Evolutionary conservation across 1,140 invertebrate genomes (phyloP).

Genomic region (Ips nitidus): DNA sequence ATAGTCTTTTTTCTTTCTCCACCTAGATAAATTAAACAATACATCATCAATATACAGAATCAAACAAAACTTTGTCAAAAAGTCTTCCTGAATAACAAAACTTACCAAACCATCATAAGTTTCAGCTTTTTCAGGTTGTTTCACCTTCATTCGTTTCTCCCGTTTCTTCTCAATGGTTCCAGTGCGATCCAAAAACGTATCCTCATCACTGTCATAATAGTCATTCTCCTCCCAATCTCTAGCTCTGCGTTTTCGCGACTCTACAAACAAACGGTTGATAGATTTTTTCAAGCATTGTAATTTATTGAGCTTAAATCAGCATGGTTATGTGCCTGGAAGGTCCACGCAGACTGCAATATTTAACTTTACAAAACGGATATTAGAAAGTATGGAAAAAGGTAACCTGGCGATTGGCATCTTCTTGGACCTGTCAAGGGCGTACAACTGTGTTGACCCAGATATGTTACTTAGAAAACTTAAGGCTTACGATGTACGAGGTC

Average conservation of each 20-base stretch:
- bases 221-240: constrained; percentile 86
- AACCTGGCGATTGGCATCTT: too few species aligned
- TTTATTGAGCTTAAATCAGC: too few species aligned
- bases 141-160: constrained; percentile 73
- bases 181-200: constrained; percentile 93
- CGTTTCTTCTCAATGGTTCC: constrained; percentile 90
- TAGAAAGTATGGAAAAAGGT: too few species aligned
- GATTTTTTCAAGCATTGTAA: not conserved
- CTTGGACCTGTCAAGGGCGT: too few species aligned
- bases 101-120: constrained; percentile 81
- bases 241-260: constrained; percentile 69
- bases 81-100: not conserved
- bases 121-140: constrained; percentile 61
- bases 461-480: too few species aligned
- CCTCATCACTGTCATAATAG: constrained; percentile 96
- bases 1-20: constrained; percentile 66
- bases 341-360: too few species aligned
- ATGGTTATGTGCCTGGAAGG: too few species aligned
- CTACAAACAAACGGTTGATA: constrained; percentile 48
- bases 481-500: too few species aligned
- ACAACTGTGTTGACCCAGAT: too few species aligned
- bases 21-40: constrained; percentile 54
- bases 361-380: too few species aligned
- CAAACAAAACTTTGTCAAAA: not conserved
- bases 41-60: not conserved